These are phyloP conservation scores for Palythoa heliodiscus DNA, from an alignment of 92 coral and sea anemone species.

Conservation along the genomic window DNA sequence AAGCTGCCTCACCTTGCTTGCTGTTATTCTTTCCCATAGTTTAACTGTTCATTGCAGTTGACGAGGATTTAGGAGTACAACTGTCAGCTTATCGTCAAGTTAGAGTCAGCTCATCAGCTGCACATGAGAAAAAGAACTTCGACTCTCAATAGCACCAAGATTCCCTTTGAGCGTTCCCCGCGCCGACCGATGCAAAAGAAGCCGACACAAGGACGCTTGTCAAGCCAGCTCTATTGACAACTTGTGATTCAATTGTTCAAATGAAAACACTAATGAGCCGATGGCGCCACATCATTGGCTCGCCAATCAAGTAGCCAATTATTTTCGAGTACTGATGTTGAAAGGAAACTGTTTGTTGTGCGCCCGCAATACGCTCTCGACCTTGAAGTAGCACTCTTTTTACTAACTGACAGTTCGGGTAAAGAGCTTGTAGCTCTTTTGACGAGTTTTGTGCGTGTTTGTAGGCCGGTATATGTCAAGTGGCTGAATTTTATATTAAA, in stretches of 20 bases:
- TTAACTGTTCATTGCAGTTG: slow-evolving; percentile 32
- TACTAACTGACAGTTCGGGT: not conserved
- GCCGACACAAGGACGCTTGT: slow-evolving; percentile 54
- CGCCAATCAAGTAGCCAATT: slow-evolving; percentile 89
- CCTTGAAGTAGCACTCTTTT: slow-evolving; percentile 12
- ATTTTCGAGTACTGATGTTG: slow-evolving; percentile 81
- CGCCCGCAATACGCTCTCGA: slow-evolving; percentile 42
- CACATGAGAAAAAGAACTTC: slow-evolving; percentile 41
- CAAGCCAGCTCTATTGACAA: slow-evolving; percentile 74
- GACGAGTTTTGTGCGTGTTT: not conserved
- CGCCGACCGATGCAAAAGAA: slow-evolving; percentile 43
- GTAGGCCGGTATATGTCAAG: slow-evolving; percentile 5
- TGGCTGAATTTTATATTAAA: not conserved
- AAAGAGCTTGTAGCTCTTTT: not conserved
- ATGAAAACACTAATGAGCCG: slow-evolving; percentile 75
- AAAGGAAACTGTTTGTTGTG: slow-evolving; percentile 41
- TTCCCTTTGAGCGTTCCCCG: slow-evolving; percentile 19
- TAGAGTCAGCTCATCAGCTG: slow-evolving; percentile 15
- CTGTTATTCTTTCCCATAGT: slow-evolving; percentile 87
- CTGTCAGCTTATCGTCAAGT: not conserved
- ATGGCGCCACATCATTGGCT: slow-evolving; percentile 76
- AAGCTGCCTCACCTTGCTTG: slow-evolving; percentile 75
- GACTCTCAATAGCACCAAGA: slow-evolving; percentile 24
- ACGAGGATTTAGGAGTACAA: slow-evolving; percentile 11
- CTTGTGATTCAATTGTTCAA: slow-evolving; percentile 92